Evolutionary conservation across 2,113 vertebrate species (phyloP).

Genomic region (Erpornis zantholeuca): DNA sequence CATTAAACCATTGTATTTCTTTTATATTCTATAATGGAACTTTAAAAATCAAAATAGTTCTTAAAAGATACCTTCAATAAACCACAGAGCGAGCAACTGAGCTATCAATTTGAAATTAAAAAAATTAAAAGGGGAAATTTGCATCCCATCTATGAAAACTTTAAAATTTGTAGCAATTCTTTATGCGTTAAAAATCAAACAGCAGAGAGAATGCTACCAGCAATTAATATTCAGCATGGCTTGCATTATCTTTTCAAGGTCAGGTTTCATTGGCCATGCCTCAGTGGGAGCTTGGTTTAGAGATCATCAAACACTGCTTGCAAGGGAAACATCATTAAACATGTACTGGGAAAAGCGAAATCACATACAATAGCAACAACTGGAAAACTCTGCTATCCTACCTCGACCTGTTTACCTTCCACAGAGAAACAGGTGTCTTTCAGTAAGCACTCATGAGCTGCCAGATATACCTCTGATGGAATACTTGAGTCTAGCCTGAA

Average conservation of each 20-base stretch:
- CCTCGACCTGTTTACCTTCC: background rate
- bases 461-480: background rate
- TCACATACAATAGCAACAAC: background rate
- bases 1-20: background rate
- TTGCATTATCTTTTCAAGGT: slow-evolving; percentile 44
- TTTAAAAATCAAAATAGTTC: background rate
- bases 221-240: background rate
- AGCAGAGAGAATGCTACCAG: background rate
- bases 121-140: background rate
- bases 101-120: background rate
- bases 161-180: background rate
- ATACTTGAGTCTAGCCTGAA: background rate
- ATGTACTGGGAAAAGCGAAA: background rate
- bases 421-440: background rate
- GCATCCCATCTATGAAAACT: background rate
- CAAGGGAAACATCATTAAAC: slow-evolving; percentile 11
- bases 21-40: background rate
- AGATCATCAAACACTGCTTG: background rate
- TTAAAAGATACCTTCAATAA: background rate
- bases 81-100: background rate
- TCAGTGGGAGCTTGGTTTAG: slow-evolving; percentile 11
- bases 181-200: slow-evolving; percentile 26
- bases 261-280: slow-evolving; percentile 28
- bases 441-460: background rate
- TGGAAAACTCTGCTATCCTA: background rate